phyloP scores from a whole-genome alignment of 1,140 invertebrate genomes.

The Zaprionus ornatus region DNA sequence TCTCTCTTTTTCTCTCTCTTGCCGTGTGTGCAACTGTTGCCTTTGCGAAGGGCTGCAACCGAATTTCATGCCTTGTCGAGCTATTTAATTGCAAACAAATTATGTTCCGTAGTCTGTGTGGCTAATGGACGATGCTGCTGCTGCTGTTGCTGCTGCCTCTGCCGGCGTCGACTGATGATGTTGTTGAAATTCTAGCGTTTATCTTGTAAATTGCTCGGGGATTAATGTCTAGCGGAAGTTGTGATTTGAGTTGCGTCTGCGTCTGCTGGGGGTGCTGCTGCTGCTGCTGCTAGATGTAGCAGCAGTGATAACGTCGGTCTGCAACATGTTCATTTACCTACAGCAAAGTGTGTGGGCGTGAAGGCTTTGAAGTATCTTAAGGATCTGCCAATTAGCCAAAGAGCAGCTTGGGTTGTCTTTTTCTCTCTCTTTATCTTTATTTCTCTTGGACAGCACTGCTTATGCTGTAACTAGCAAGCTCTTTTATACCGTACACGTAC shows the following conservation, averaged over 20 bases:
- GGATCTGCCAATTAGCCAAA: conserved; percentile 36
- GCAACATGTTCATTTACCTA: conserved; percentile 76
- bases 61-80: conserved; percentile 81
- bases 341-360: conserved; percentile 61
- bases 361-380: conserved; percentile 50
- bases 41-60: conserved; percentile 63
- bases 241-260: conserved; percentile 60
- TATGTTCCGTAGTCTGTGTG: conserved; percentile 69
- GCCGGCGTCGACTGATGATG: conserved; percentile 61
- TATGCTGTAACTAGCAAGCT: neutral
- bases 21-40: conserved; percentile 37
- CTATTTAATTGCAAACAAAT: conserved; percentile 82
- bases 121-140: conserved; percentile 65
- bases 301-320: conserved; percentile 51
- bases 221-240: conserved; percentile 80
- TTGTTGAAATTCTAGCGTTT: conserved; percentile 80
- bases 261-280: conserved; percentile 3
- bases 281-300: conserved; percentile 43
- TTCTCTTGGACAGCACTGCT: neutral
- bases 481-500: neutral
- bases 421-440: too few species aligned
- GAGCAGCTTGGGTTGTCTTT: neutral
- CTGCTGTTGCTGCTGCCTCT: conserved; percentile 27
- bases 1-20: neutral
- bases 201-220: conserved; percentile 80